phyloP scores from a whole-genome alignment of 2,113 vertebrate species.

The Megatriorchis doriae region DNA sequence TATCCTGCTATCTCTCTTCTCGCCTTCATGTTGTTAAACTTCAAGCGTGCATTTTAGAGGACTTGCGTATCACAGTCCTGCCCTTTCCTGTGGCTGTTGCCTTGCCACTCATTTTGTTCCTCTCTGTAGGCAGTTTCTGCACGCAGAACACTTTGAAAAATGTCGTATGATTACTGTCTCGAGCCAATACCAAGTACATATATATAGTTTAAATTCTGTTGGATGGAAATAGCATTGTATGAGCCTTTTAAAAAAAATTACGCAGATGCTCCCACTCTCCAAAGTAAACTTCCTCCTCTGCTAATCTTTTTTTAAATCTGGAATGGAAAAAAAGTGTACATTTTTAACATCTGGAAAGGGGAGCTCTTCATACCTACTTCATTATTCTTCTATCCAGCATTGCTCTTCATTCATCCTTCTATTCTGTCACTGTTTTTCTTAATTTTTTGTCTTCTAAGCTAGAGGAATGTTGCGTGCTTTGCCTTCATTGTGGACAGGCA shows the following conservation, averaged over 20 bases:
- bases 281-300: constrained; percentile 22
- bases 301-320: not conserved
- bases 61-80: not conserved
- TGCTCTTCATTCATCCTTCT: not conserved
- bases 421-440: not conserved
- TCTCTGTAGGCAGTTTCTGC: not conserved
- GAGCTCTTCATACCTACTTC: not conserved
- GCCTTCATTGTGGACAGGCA: constrained; percentile 26
- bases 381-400: not conserved
- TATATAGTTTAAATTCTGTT: not conserved
- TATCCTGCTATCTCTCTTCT: not conserved
- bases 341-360: not conserved
- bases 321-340: not conserved
- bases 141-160: not conserved
- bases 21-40: not conserved
- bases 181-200: not conserved
- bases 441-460: not conserved
- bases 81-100: not conserved
- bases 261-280: not conserved
- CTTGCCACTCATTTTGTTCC: not conserved
- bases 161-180: not conserved
- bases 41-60: not conserved
- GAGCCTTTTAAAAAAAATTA: not conserved
- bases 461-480: not conserved
- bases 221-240: not conserved